Base-by-base conservation (phyloP, 2,797 vertebrate species). In the Lindbergichthys nudifrons region DNA sequence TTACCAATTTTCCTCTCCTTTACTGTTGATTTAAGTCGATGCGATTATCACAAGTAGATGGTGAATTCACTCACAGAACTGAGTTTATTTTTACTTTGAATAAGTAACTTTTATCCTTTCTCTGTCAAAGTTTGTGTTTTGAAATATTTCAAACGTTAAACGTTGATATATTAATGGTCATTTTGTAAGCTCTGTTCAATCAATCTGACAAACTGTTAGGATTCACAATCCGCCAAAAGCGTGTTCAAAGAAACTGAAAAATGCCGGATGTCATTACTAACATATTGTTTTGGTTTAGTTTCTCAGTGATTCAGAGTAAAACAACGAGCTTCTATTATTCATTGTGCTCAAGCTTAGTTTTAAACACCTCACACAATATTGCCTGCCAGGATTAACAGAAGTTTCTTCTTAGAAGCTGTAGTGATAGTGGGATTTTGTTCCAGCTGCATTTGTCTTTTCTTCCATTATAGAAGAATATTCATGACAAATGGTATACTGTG, bases 271-370 rank as follows among this genome's bases (percentile, higher is more conserved):
- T 88, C 87, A 90, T 92, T 90, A 86, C 90, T 91, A 87, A 83
- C 86, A 87, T 73, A 87, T 88, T 90, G 82, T 84, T 73, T 65
- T 80, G 80, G 72, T 82, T 70, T 47, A 72, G 81, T 82, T 82
- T 73, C 77, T 81, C 52, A 14, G 71, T 82, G 82, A 82, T 83
- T 82, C 62, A 77, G 73, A 54, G 79, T 86, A 85, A 89, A 91
- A 67, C 42, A 64, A 66, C 51, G 82, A 71, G 50, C 66, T 74
- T 87, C 77, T 87, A 84, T 85, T 88, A 87, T 86, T 86, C 67
- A 70, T 87, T 74, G 87, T 86, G 85, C 86, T 89, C 78, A 74
- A 87, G 75, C 72, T 80, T 91, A 82, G 92, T 94, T 87, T 69
- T 58, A 93, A 91, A 91, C 89, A 92, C 78, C 32, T 82, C 63